Conservation (phyloP, 1,140 invertebrate species). For the Drosophila subobscura region DNA sequence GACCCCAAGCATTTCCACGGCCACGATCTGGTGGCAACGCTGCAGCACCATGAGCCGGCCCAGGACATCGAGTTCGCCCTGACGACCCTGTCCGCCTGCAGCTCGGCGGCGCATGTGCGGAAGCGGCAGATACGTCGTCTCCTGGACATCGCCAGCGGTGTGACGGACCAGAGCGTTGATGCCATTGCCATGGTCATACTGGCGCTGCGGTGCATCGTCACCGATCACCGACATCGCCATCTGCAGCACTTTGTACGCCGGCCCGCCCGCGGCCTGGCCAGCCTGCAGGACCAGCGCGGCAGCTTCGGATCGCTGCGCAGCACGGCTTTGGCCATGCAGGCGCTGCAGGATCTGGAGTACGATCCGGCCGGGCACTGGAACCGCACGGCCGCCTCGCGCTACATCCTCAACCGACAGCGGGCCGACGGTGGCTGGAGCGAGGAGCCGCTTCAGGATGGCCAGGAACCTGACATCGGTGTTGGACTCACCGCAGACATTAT, state of each 20-base stretch:
- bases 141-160: constrained; percentile 89
- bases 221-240: constrained; percentile 91
- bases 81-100: constrained; percentile 88
- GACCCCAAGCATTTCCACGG: constrained; percentile 92
- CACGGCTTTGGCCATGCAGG: constrained; percentile 91
- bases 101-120: constrained; percentile 90
- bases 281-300: constrained; percentile 90
- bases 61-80: constrained; percentile 89
- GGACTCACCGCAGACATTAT: constrained; percentile 90
- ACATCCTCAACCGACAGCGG: constrained; percentile 89
- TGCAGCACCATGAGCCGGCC: constrained; percentile 89
- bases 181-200: constrained; percentile 93
- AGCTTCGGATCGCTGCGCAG: constrained; percentile 92
- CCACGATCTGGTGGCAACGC: constrained; percentile 89
- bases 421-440: constrained; percentile 91
- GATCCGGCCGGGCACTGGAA: constrained; percentile 89
- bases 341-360: constrained; percentile 88
- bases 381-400: constrained; percentile 88
- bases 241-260: constrained; percentile 90
- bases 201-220: constrained; percentile 92
- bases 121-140: constrained; percentile 91
- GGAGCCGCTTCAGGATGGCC: constrained; percentile 83
- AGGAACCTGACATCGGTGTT: constrained; percentile 84
- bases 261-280: constrained; percentile 89
- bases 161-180: constrained; percentile 91